A percentile compares a stretch with the other conserved stretches of the same genome.
Evolutionary conservation across 37 sponge, comb jelly and placozoan genomes (phyloP).

Genomic region (Mnemiopsis leidyi): DNA sequence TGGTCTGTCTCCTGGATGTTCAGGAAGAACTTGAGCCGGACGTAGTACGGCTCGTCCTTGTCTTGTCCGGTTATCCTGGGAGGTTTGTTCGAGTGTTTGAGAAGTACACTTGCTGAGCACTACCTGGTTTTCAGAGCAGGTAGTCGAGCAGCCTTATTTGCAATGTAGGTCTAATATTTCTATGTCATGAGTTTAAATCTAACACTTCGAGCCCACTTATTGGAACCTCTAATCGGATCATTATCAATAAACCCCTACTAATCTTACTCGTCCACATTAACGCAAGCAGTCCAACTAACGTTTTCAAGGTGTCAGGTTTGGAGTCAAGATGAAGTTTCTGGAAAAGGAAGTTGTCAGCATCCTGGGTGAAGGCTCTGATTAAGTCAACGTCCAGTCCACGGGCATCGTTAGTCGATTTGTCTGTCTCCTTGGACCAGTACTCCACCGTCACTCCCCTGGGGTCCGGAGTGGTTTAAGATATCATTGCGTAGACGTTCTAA

Average conservation of each 20-base stretch:
- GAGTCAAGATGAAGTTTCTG: not conserved
- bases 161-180: too few relatives aligned
- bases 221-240: too few relatives aligned
- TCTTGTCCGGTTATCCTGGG: not conserved
- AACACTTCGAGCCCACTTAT: too few relatives aligned
- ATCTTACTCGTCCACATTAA: too few relatives aligned
- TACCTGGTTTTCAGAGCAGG: too few relatives aligned
- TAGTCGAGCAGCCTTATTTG: too few relatives aligned
- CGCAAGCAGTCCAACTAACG: too few relatives aligned
- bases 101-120: too few relatives aligned
- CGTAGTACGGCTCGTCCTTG: conserved; percentile 26
- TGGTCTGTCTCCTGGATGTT: conserved; percentile 58
- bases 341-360: not conserved
- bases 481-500: too few relatives aligned
- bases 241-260: too few relatives aligned
- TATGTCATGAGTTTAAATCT: too few relatives aligned
- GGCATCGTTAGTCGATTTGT: not conserved
- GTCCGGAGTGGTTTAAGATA: not conserved
- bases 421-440: conserved; percentile 14
- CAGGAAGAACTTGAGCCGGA: conserved; percentile 3
- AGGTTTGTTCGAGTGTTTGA: not conserved
- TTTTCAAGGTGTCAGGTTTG: not conserved
- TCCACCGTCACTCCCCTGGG: conserved; percentile 49
- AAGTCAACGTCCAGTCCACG: not conserved
- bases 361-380: not conserved